phyloP scores from a whole-genome alignment of 2,797 vertebrate species.

The Enteromius radiatus region DNA sequence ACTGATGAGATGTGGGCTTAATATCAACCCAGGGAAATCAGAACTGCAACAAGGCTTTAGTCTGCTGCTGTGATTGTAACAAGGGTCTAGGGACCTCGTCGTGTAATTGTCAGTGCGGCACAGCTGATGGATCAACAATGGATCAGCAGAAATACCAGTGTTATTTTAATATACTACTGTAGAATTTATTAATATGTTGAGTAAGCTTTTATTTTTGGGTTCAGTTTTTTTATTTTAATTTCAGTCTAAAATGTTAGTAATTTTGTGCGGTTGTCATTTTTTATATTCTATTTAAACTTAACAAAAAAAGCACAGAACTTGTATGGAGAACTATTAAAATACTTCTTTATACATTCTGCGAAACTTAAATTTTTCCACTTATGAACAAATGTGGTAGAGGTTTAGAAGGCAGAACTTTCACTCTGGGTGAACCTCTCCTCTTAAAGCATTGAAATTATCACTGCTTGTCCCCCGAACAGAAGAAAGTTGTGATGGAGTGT shows the following conservation, averaged over 20 bases:
- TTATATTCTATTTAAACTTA: background rate
- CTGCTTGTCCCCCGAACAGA: conserved; percentile 20
- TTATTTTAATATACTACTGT: background rate
- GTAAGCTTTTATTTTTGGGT: background rate
- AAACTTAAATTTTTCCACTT: background rate
- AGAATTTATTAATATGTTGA: background rate
- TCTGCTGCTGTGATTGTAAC: conserved; percentile 11
- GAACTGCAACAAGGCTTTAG: background rate
- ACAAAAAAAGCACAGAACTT: background rate
- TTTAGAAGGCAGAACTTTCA: background rate
- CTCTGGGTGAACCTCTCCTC: background rate
- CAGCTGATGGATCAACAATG: background rate
- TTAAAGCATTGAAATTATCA: conserved; percentile 35
- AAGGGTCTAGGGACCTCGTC: background rate
- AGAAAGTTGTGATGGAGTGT: conserved; percentile 1
- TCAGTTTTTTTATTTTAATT: background rate
- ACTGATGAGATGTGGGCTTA: conserved; percentile 17
- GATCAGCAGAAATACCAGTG: background rate
- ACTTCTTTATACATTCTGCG: background rate
- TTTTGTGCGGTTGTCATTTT: background rate
- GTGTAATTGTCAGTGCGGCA: conserved; percentile 17
- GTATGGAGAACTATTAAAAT: background rate
- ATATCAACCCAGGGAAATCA: conserved; percentile 17
- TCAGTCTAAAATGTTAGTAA: background rate
- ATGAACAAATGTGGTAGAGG: background rate